These are phyloP conservation scores for Oscarella lobularis DNA, from an alignment of 37 sponge, comb jelly and placozoan genomes.

Conservation along the genomic window DNA sequence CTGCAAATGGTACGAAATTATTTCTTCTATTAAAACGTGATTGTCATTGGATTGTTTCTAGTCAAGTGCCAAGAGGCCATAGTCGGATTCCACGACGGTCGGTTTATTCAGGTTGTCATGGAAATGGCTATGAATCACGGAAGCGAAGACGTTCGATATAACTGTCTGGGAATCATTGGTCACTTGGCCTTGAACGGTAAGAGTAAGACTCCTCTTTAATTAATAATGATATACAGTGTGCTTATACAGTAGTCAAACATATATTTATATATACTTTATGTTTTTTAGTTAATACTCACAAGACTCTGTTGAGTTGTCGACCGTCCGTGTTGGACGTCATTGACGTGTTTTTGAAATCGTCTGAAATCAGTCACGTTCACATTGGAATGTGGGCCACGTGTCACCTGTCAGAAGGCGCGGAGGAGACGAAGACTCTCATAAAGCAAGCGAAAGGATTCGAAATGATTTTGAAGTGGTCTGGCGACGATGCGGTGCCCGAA, in stretches of 20 bases:
- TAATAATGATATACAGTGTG: too few species aligned
- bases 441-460: too few species aligned
- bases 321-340: background rate
- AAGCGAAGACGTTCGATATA: slow-evolving; percentile 45
- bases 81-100: background rate
- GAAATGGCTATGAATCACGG: background rate
- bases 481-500: background rate
- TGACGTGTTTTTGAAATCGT: background rate
- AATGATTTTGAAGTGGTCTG: too few species aligned
- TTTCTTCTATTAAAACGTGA: background rate
- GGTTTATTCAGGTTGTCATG: background rate
- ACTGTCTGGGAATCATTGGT: slow-evolving; percentile 57
- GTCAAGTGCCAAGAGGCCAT: background rate
- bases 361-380: background rate
- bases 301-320: background rate
- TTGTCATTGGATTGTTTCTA: background rate
- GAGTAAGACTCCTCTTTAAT: too few species aligned
- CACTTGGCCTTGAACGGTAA: slow-evolving; percentile 46
- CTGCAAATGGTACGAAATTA: slow-evolving; percentile 26
- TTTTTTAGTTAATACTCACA: background rate
- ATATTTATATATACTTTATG: background rate
- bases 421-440: too few species aligned
- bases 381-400: background rate
- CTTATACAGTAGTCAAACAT: too few species aligned
- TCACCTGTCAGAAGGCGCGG: background rate